Percentiles rank a stretch among this genome's conserved stretches.
phyloP scores from a whole-genome alignment of 2,113 vertebrate genomes.

The Dunckerocampus dactyliophorus region DNA sequence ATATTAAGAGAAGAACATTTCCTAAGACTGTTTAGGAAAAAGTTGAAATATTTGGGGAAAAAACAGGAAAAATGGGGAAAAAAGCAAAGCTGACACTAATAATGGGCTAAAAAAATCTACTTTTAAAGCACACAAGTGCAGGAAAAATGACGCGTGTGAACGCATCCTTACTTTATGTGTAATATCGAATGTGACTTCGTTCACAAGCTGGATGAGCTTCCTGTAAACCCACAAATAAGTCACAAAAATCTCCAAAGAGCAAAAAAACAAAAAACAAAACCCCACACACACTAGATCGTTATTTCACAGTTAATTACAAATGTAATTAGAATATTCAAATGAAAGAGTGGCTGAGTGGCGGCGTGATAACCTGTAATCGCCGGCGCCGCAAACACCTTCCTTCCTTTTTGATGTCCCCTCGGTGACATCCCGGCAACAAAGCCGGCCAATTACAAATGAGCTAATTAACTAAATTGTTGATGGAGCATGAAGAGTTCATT shows the following conservation, averaged over 20 bases:
- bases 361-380: conserved; percentile 82
- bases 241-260: conserved; percentile 39
- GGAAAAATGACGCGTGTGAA: too few species aligned
- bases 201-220: conserved; percentile 6
- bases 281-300: conserved; percentile 64
- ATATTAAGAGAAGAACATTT: too few species aligned
- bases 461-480: conserved; percentile 99
- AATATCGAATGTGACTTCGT: not conserved
- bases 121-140: too few species aligned
- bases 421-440: conserved; percentile 97
- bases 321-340: conserved; percentile 83
- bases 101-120: too few species aligned
- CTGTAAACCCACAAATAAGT: conserved; percentile 45
- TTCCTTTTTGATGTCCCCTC: conserved; percentile 94
- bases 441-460: conserved; percentile 99
- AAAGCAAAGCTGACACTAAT: too few species aligned
- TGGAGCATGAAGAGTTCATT: conserved; percentile 99
- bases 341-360: conserved; percentile 77
- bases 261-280: too few species aligned
- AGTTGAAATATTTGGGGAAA: too few species aligned
- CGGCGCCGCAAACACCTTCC: conserved; percentile 92
- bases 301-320: conserved; percentile 80
- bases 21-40: too few species aligned
- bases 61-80: too few species aligned
- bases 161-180: too few species aligned